phyloP scores from a whole-genome alignment of 1,140 invertebrate species.

The Philotrypesis tridentata region DNA sequence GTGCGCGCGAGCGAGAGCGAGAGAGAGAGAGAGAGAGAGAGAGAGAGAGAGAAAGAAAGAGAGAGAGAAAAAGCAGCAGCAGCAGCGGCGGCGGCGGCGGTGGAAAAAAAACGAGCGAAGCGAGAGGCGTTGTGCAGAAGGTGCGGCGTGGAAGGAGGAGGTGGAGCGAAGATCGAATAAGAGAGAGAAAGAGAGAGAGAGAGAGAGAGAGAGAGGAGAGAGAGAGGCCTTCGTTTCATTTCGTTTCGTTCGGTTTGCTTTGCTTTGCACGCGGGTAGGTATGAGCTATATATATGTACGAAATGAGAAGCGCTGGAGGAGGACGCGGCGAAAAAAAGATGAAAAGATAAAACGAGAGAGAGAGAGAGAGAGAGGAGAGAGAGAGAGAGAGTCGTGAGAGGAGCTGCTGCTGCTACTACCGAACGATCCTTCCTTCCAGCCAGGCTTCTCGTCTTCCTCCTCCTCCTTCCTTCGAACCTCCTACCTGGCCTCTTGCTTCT shows the following conservation, averaged over 20 bases:
- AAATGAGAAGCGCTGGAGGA: constrained; percentile 32
- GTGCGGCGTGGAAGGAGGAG: constrained; percentile 49
- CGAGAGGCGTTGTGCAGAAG: constrained; percentile 38
- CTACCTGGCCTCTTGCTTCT: not conserved
- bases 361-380: constrained; percentile 39
- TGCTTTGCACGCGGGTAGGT: not conserved
- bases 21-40: constrained; percentile 16
- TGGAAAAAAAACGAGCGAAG: not conserved
- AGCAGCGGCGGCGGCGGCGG: no score
- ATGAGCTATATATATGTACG: not conserved
- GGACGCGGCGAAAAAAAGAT: constrained; percentile 25
- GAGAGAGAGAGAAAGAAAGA: constrained; percentile 16
- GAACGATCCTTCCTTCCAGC: constrained; percentile 29
- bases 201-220: constrained; percentile 4
- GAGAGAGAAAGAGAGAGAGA: constrained; percentile 48
- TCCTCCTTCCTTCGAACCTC: constrained; percentile 24
- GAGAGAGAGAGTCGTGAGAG: constrained; percentile 43
- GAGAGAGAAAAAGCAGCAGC: constrained; percentile 26
- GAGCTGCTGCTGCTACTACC: constrained; percentile 57
- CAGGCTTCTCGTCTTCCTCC: constrained; percentile 29
- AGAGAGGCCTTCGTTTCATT: constrained; percentile 22
- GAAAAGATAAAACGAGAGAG: constrained; percentile 45
- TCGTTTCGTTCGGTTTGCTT: constrained; percentile 44
- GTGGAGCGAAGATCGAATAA: constrained; percentile 58
- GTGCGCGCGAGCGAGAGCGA: constrained; percentile 9